Percentiles rank a stretch among this genome's conserved stretches.
Evolutionary conservation across 2,888 invertebrate genomes (phyloP).

Genomic region (Lycaena phlaeas): DNA sequence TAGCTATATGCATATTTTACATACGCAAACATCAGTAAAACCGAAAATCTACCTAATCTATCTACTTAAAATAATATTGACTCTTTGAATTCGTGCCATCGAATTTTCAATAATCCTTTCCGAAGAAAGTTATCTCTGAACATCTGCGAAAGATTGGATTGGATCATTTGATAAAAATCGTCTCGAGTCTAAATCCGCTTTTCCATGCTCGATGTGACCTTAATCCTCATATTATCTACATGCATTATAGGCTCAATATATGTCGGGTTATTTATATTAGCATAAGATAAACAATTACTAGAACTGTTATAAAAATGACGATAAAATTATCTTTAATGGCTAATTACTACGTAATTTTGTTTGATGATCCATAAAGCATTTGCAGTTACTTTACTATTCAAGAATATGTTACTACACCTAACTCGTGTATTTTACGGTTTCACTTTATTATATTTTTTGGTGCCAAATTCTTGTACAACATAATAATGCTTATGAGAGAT

Average conservation of each 20-base stretch:
- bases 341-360: no score
- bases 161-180: conserved; percentile 5
- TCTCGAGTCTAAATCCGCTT: conserved; percentile 6
- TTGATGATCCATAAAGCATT: no score
- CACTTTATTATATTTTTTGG: no score
- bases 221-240: conserved; percentile 4
- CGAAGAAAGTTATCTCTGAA: conserved; percentile 1
- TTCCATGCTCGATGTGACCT: conserved; percentile 2
- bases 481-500: no score
- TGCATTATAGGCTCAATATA: background rate
- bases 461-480: no score
- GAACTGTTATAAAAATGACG: background rate
- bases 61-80: background rate
- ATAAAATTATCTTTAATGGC: background rate
- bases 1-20: no score
- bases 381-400: no score
- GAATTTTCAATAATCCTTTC: background rate
- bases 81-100: background rate
- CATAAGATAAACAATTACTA: background rate
- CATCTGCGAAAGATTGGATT: conserved; percentile 4
- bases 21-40: no score
- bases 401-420: no score
- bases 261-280: background rate
- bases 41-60: no score
- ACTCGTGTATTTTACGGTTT: no score